Percentiles rank a stretch among this genome's conserved stretches.
Conservation (phyloP, 2,113 vertebrate genomes). For the Callospermophilus lateralis region DNA sequence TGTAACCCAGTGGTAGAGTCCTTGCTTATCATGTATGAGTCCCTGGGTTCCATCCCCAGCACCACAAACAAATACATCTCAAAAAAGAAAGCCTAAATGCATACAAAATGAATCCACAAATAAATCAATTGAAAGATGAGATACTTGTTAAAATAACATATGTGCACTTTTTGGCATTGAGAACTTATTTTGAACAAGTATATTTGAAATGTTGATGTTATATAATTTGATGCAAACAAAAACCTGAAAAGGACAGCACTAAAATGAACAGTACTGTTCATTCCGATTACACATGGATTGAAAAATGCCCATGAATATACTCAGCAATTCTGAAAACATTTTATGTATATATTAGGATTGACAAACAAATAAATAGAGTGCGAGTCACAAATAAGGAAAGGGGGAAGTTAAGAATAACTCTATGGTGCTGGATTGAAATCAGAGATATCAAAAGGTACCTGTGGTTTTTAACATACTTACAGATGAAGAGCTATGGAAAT, state of each 20-base stretch:
- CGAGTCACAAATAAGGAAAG: not conserved
- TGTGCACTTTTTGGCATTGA: not conserved
- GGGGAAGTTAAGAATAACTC: not conserved
- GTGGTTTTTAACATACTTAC: not conserved
- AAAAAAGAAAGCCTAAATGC: not conserved
- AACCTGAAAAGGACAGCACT: not conserved
- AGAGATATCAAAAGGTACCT: not conserved
- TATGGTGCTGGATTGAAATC: not conserved
- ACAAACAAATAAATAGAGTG: not conserved
- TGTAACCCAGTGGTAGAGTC: too few species aligned
- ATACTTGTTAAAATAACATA: not conserved
- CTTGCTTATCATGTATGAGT: too few species aligned
- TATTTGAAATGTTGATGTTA: constrained; percentile 16
- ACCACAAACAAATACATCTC: too few species aligned
- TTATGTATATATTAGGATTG: not conserved
- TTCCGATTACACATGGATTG: not conserved
- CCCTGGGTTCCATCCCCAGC: too few species aligned
- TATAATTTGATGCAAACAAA: not conserved
- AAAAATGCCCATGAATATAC: not conserved
- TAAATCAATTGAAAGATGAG: not conserved
- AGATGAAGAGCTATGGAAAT: not conserved
- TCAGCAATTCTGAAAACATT: not conserved
- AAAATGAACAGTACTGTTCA: not conserved
- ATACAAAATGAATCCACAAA: not conserved
- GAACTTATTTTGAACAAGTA: not conserved